These are phyloP conservation scores for Eurosta solidaginis DNA, from an alignment of 1,140 invertebrate genomes.

Conservation along the genomic window DNA sequence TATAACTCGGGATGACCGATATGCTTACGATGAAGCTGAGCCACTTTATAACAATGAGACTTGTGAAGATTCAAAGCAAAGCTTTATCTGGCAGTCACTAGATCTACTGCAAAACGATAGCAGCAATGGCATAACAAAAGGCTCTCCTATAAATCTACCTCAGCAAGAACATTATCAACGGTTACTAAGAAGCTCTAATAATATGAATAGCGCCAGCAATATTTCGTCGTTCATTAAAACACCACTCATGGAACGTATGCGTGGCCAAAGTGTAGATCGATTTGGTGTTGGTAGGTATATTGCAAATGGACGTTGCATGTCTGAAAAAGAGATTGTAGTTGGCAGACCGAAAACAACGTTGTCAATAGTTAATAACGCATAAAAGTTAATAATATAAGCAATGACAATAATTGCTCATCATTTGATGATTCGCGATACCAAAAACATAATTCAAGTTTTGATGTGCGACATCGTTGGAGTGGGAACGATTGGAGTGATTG, in stretches of 20 bases:
- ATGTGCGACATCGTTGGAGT: neutral
- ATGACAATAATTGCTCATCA: neutral
- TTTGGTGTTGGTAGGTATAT: neutral
- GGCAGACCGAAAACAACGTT: neutral
- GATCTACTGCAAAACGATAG: neutral
- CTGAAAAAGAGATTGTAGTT: neutral
- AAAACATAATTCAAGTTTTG: neutral
- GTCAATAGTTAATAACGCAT: neutral
- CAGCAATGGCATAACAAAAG: neutral
- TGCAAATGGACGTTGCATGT: neutral
- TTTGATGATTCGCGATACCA: neutral
- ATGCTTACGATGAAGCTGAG: no score
- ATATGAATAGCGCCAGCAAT: neutral
- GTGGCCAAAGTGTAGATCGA: neutral
- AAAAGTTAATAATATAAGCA: neutral
- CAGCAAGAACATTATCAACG: neutral
- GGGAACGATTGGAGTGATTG: neutral
- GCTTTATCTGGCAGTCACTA: neutral
- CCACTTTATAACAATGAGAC: neutral
- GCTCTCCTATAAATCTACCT: neutral
- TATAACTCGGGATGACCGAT: no score
- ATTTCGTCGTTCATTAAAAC: conserved; percentile 3
- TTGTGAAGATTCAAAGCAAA: neutral
- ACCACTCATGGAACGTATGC: neutral
- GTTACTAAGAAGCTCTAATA: neutral